Evolutionary conservation across 2,888 invertebrate genomes (phyloP).

Genomic region (Acrobasis consociella): DNA sequence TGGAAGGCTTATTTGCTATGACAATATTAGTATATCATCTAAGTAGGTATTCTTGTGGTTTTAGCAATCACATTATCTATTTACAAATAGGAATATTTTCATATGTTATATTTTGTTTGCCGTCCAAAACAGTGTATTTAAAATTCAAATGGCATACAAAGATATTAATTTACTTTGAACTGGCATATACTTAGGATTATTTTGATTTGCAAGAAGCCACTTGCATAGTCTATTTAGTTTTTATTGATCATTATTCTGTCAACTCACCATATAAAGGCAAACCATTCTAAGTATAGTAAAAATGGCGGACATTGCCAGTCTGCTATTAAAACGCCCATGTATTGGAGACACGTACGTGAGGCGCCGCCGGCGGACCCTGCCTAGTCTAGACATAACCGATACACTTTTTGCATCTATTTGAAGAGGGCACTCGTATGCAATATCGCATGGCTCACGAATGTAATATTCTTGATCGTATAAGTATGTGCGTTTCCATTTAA

Average conservation of each 20-base stretch:
- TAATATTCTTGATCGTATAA: no score
- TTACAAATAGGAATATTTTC: no score
- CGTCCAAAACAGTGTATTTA: no score
- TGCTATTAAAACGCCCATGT: slow-evolving; percentile 26
- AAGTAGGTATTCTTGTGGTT: background rate
- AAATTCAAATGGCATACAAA: no score
- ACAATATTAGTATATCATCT: background rate
- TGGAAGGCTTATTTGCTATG: background rate
- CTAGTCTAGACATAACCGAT: slow-evolving; percentile 36
- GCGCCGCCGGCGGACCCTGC: slow-evolving; percentile 35
- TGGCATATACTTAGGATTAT: background rate
- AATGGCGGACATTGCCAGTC: slow-evolving; percentile 18
- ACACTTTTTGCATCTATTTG: slow-evolving; percentile 21
- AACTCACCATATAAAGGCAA: background rate
- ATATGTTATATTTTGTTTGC: no score
- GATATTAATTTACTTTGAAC: background rate
- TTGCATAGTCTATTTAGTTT: background rate
- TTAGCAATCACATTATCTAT: no score
- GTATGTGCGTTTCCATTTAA: no score
- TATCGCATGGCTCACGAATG: no score
- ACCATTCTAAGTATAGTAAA: slow-evolving; percentile 8
- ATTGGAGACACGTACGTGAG: slow-evolving; percentile 32
- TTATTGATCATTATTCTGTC: background rate
- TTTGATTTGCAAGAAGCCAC: background rate
- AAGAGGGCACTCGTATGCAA: background rate